A percentile compares a stretch with the other conserved stretches of the same genome.
Conservation (phyloP, 1,140 invertebrate species). For the Drosophila neocordata region DNA sequence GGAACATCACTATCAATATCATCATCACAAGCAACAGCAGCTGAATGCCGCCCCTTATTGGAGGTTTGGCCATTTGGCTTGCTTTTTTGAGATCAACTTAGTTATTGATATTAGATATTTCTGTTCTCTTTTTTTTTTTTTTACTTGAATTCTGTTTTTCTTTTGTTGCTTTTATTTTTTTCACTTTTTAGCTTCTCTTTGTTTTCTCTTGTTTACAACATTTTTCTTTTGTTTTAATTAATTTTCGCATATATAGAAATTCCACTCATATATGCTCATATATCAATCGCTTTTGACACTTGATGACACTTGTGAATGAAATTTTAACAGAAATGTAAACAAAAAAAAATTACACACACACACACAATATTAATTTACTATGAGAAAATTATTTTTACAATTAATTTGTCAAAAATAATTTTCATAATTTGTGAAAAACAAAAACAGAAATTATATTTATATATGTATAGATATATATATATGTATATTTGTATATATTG, state of each 20-base stretch:
- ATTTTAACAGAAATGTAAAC: slow-evolving; percentile 17
- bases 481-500: background rate
- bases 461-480: background rate
- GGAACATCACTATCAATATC: slow-evolving; percentile 27
- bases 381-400: background rate
- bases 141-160: slow-evolving; percentile 14
- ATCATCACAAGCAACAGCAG: slow-evolving; percentile 4
- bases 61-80: slow-evolving; percentile 15
- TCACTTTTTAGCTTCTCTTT: slow-evolving; percentile 36
- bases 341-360: background rate
- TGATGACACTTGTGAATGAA: slow-evolving; percentile 34
- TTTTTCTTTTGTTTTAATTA: slow-evolving; percentile 33
- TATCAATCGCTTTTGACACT: slow-evolving; percentile 38
- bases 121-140: slow-evolving; percentile 10
- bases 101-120: slow-evolving; percentile 8
- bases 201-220: slow-evolving; percentile 28
- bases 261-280: background rate
- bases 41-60: slow-evolving; percentile 1
- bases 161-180: slow-evolving; percentile 20
- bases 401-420: background rate
- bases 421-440: background rate
- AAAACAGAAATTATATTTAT: background rate
- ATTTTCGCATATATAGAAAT: slow-evolving; percentile 28
- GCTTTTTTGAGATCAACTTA: slow-evolving; percentile 6
- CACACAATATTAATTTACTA: background rate